Percentiles rank a stretch among this genome's conserved stretches.
Conservation (phyloP, 37 sponge, comb jelly and placozoan species). For the Amphimedon queenslandica region DNA sequence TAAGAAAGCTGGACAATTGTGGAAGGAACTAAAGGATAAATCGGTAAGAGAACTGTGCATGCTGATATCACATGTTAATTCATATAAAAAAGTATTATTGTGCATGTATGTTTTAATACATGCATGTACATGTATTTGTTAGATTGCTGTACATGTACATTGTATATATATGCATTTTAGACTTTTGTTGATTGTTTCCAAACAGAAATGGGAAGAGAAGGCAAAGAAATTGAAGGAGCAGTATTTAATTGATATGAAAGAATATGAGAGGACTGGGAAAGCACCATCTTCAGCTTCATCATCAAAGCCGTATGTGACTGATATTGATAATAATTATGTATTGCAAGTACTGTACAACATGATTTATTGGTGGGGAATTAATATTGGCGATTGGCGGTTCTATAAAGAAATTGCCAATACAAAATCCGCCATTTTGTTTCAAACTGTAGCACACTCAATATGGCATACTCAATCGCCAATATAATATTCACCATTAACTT, state of each 20-base stretch:
- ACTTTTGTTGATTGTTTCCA: background rate
- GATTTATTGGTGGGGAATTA: too few species aligned
- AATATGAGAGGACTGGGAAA: slow-evolving; percentile 59
- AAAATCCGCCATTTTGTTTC: background rate
- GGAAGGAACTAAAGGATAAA: slow-evolving; percentile 57
- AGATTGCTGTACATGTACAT: background rate
- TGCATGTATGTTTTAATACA: slow-evolving; percentile 1
- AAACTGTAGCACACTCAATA: too few species aligned
- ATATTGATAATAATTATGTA: background rate
- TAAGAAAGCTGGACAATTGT: slow-evolving; percentile 85
- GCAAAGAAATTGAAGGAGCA: slow-evolving; percentile 40
- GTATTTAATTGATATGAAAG: slow-evolving; percentile 56
- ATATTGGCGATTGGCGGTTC: too few species aligned
- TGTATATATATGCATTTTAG: background rate
- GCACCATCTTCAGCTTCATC: background rate
- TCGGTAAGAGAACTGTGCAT: slow-evolving; percentile 59
- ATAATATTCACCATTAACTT: too few species aligned
- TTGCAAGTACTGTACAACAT: too few species aligned
- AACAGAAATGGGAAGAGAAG: slow-evolving; percentile 61
- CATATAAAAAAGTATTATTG: too few species aligned
- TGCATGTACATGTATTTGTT: slow-evolving; percentile 2
- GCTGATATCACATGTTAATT: background rate
- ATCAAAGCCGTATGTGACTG: background rate
- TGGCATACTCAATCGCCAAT: too few species aligned
- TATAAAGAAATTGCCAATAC: too few species aligned